These are phyloP conservation scores for Crocodylus rhombifer DNA, from an alignment of 2,797 vertebrate genomes.

Conservation along the genomic window DNA sequence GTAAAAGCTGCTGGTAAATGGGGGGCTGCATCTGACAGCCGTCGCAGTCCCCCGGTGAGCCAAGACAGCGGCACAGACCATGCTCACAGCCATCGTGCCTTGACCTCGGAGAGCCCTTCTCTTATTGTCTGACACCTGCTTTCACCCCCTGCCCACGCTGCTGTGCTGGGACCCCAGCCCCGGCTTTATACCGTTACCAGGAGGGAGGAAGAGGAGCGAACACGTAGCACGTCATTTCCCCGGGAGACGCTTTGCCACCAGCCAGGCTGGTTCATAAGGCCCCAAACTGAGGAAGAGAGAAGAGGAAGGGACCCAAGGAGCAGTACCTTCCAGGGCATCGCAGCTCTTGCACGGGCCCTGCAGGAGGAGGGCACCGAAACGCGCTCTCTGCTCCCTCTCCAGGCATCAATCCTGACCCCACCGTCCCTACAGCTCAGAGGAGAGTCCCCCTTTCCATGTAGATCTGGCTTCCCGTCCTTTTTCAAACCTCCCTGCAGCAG, in stretches of 20 bases:
- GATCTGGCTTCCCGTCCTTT: background rate
- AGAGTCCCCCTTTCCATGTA: background rate
- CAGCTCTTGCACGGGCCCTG: background rate
- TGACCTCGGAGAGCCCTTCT: background rate
- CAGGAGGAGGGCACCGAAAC: background rate
- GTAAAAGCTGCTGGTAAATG: accelerated
- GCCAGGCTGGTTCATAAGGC: conserved; percentile 33
- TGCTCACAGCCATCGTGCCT: background rate
- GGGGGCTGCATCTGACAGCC: background rate
- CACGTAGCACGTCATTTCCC: background rate
- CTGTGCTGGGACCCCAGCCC: accelerated
- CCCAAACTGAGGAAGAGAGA: accelerated
- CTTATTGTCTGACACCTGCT: background rate
- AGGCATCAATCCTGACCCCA: accelerated
- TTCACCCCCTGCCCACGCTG: background rate
- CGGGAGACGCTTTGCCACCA: background rate
- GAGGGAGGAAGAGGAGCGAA: background rate
- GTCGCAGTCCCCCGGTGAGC: background rate
- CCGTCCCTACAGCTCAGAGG: no score
- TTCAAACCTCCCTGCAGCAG: background rate
- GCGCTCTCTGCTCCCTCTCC: accelerated
- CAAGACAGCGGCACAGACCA: background rate
- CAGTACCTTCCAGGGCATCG: background rate
- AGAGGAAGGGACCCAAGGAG: background rate
- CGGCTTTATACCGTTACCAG: background rate